Conservation (phyloP, 2,113 vertebrate genomes). For the Brachirus orientalis region DNA sequence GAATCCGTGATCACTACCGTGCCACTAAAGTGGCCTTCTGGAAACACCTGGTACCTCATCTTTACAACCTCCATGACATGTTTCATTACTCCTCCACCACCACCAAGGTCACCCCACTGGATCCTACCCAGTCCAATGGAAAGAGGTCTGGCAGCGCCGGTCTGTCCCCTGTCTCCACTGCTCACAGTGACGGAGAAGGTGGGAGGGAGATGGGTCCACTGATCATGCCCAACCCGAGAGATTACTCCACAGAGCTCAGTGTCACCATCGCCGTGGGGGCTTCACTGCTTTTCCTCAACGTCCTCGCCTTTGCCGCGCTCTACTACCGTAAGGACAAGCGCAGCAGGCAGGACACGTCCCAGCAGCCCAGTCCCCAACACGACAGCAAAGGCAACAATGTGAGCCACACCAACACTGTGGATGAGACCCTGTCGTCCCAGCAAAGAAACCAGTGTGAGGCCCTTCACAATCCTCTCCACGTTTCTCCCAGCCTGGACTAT, state of each 20-base stretch:
- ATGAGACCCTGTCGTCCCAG: constrained; percentile 89
- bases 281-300: constrained; percentile 97
- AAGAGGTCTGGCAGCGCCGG: constrained; percentile 88
- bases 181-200: constrained; percentile 84
- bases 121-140: constrained; percentile 91
- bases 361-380: constrained; percentile 90
- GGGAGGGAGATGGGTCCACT: constrained; percentile 89
- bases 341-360: constrained; percentile 85
- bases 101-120: constrained; percentile 93
- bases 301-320: constrained; percentile 95
- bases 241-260: constrained; percentile 98
- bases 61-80: constrained; percentile 98
- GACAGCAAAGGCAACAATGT: constrained; percentile 85
- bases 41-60: constrained; percentile 97
- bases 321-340: constrained; percentile 99
- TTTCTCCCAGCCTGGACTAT: constrained; percentile 91
- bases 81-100: constrained; percentile 98
- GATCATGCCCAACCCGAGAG: constrained; percentile 93
- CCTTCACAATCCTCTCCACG: constrained; percentile 86
- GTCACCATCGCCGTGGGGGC: constrained; percentile 98
- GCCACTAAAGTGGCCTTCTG: constrained; percentile 99
- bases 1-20: constrained; percentile 96
- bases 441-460: constrained; percentile 91
- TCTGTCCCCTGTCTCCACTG: constrained; percentile 87
- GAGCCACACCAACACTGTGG: constrained; percentile 81